Base-by-base conservation (phyloP, 23 tunicate species). In the Ascidia mentula region DNA sequence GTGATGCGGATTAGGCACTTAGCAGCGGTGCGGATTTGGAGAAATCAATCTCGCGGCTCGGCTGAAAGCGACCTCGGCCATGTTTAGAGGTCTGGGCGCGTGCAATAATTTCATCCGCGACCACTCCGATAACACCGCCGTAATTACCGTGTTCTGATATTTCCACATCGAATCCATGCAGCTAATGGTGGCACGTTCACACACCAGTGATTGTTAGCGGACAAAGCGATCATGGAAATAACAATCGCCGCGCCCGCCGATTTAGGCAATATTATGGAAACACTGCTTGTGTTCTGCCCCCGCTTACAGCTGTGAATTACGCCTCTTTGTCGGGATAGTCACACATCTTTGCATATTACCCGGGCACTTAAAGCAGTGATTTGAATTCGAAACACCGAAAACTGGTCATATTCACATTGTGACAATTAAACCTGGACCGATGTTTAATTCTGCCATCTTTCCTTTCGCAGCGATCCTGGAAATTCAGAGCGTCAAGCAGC, bases 401-500 rank as follows among this genome's bases (percentile, higher is more conserved):
- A n/a, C n/a, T n/a, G n/a, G n/a, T n/a, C n/a, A n/a, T n/a, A n/a
- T n/a, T n/a, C n/a, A n/a, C n/a, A n/a, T n/a, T n/a, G n/a, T n/a
- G n/a, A n/a, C n/a, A n/a, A n/a, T n/a, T n/a, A n/a, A n/a, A n/a
- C n/a, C n/a, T n/a, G n/a, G n/a, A n/a, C n/a, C n/a, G n/a, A n/a
- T n/a, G n/a, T n/a, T n/a, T n/a, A n/a, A n/a, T n/a, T n/a, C n/a
- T n/a, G n/a, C n/a, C n/a, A n/a, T 42, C 53, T 9, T 69, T 69
- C 12, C 31, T 36, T 75, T 75, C 37, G 34, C 79, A 75, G 79
- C 53, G 7, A 31, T 75, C 35, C 38, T 75, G 3, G 79, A 75
- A 36, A 39, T 75, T 4, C 46, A 37, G 18, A 39, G 53, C n/a
- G 46, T 75, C 3, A 6, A 39, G 18, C 20, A 31, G 18, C 7